Base-by-base conservation (phyloP, 1,140 invertebrate species). In the Leptinotarsa undecemlineata region DNA sequence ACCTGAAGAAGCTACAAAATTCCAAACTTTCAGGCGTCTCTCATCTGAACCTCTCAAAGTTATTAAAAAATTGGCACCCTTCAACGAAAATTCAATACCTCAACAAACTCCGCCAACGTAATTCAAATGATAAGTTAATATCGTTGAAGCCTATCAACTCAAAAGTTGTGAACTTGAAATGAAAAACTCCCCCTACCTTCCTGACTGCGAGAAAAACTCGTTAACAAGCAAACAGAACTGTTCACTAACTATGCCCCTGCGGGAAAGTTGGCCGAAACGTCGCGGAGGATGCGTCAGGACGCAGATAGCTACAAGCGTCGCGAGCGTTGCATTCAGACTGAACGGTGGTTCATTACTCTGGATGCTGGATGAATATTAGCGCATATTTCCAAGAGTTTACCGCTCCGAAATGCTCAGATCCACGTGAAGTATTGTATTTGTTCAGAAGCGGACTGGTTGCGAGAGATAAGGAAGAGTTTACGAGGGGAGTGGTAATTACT, bases 301-400 rank as follows among this genome's bases (percentile, higher is more conserved):
- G 51, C 51, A 57, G 51, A 15, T 57, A 57, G 51, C 51, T 57
- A 6, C 51, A 57, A 57, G 51, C 51, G 51, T 57, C 51, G 51
- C 51, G 51, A 48, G 20, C 48, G 69, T 71, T 57, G 11, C 48
- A n/a, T 71, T 57, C 48, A 33, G 3, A 71, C 69, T 71, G 69
- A 60, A 15, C 69, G 51, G 23, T 47, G 69, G 69, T 71, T 57
- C 69, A 71, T 61, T 61, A 47, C 48, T 26, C 19, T 23, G 69
- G 69, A 71, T 19, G 69, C 69, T 71, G 69, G 67, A 17, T 47
- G 48, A 71, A 61, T 61, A 61, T 61, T 61, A 71, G 69, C 69
- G 69, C 69, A 71, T 71, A 64, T 68, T 68, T 68, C 67, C 67
- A 68, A 68, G 67, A 68, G 67, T 20, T 68, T 68, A 21, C 62